Evolutionary conservation across 2,797 vertebrate genomes (phyloP), one percentile per base, ranked within the genome.

Genomic region (Notoglanidium macrostoma): DNA sequence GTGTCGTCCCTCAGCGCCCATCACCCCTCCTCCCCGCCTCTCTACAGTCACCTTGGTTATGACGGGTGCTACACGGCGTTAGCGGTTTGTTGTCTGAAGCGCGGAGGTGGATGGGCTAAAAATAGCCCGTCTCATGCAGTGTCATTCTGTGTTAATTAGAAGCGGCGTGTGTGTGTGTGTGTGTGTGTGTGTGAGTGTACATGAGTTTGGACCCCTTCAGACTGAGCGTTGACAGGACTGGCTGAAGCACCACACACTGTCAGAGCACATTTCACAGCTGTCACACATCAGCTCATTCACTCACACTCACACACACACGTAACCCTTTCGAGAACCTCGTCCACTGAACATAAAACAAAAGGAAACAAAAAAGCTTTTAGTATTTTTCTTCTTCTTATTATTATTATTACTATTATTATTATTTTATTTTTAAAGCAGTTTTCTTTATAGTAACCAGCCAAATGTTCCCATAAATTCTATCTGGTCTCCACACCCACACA

Each of bases 81-180:
- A 82, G 77, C 40, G 23, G 55, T 83, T 63, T 86, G 85, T 83
- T 87, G 84, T 91, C 79, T 85, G 80, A 91, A 65, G 80, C 78
- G 73, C 32, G 21, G 63, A 86, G 80, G 70, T 88, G 32, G 86
- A 91, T 88, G 85, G 86, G 46, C 81, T 91, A 91, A 89, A 93
- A 91, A 90, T 80, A 90, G 88, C 88, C 54, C 17, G 88, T 82
- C 90, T 92, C 88, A 80, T 76, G 86, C 90, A 87, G 85, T 87
- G 85, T 90, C 92, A 89, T 87, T 92, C 92, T 90, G 82, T 68
- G 88, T 93, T 94, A 93, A 94, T 94, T 91, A 93, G 83, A 92
- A 85, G 46, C 77, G 86, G 85, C 81, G 61, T 85, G 80, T 70
- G 49, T 84, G 70, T 87, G 76, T 73, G 73, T 85, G 87, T 49